Base-by-base conservation (phyloP, 30 jellyfish, hydroid and myxozoan species). In the Chrysaora quinquecirrha region DNA sequence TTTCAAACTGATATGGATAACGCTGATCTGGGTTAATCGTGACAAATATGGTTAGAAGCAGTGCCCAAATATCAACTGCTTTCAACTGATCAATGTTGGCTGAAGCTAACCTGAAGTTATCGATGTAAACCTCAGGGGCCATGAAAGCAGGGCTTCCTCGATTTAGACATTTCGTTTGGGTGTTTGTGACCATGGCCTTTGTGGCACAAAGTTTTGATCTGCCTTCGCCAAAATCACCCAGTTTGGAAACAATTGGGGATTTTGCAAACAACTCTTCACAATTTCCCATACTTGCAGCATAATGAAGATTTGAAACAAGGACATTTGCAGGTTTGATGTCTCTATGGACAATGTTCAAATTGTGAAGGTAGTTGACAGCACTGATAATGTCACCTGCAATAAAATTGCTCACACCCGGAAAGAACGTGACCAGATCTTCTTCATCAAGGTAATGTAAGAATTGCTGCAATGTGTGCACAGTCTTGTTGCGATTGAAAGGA, bases 181-280 rank as follows among this genome's bases (percentile, higher is more conserved):
- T 71, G 35, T 71, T 38, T 1, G n/a, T 23, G 27, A 64, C 27
- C 14, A 46, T 47, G 18, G 82, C 38, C 34, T 71, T 25, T 73
- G 85, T 73, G 9, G 28, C 30, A 31, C 54, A 48, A 23, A 23
- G 58, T 24, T 19, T 2, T 64, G 85, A 73, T 27, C 85, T 29
- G 75, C 73, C 25, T 49, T 73, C 85, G 4, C 85, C 85, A 73
- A 73, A 73, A 31, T 73, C 85, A 73, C 20, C 31, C 52, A 73
- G 52, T 10, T 73, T 73, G 27, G 54, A 47, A 24, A 48, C 56
- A 30, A 48, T 48, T 47, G 85, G 85, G 7, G 3, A 9, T 24
- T 20, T 64, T 18, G 52, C 50, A 11, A 21, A 64, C 22, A 2
- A 4, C 48, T 64, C 52, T 18, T 64, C 23, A 7, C 49, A 16